A percentile compares a stretch with the other conserved stretches of the same genome.
Conservation (phyloP, 1,140 invertebrate genomes). For the Bactericera cockerelli region DNA sequence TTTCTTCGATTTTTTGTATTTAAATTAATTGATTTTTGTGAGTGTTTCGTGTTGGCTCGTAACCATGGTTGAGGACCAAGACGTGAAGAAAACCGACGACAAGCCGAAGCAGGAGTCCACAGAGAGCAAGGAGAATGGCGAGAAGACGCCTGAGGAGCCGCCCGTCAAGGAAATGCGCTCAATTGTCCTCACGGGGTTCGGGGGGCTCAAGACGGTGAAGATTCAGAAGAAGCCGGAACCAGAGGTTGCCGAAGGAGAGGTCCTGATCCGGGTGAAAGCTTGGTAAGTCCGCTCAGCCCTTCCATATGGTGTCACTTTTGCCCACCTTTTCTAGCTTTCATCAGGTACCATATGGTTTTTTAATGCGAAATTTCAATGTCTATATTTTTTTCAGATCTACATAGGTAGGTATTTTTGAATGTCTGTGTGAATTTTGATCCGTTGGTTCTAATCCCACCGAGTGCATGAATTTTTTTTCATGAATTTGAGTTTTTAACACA, state of each 20-base stretch:
- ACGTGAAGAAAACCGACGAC: constrained; percentile 28
- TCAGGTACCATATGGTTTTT: too few species aligned
- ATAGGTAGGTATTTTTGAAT: too few species aligned
- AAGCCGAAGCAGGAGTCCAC: constrained; percentile 8
- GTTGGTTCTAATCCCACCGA: too few species aligned
- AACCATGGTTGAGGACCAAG: constrained; percentile 34
- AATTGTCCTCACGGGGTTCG: constrained; percentile 65
- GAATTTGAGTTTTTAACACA: too few species aligned
- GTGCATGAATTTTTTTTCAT: too few species aligned
- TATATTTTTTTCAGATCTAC: too few species aligned
- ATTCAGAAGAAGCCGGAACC: constrained; percentile 63
- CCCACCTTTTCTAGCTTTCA: too few species aligned
- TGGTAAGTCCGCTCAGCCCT: constrained; percentile 45
- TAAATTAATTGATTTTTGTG: background rate
- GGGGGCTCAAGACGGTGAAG: constrained; percentile 68
- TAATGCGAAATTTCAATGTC: too few species aligned
- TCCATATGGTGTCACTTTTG: too few species aligned
- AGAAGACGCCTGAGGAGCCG: constrained; percentile 39
- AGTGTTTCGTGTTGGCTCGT: background rate
- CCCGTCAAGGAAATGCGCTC: constrained; percentile 64
- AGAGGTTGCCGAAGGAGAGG: constrained; percentile 52
- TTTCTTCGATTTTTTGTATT: background rate
- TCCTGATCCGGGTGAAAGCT: constrained; percentile 66
- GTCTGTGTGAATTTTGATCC: too few species aligned
- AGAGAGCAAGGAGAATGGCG: constrained; percentile 32